phyloP scores from a whole-genome alignment of 2,113 vertebrate species.

The Tursiops truncatus region DNA sequence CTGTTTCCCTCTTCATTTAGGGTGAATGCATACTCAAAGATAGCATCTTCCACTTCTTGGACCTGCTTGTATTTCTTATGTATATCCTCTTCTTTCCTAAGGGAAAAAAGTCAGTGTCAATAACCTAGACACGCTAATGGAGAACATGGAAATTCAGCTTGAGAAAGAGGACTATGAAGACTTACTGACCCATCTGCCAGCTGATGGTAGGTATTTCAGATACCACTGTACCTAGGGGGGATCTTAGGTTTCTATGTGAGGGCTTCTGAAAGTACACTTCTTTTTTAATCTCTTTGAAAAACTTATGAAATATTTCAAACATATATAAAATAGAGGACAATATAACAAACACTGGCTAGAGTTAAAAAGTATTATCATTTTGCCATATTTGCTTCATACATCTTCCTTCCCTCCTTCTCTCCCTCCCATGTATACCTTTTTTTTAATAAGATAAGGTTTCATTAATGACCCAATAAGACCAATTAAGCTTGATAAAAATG shows the following conservation, averaged over 20 bases:
- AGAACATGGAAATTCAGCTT: not conserved
- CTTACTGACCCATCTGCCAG: not conserved
- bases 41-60: not conserved
- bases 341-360: not conserved
- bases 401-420: not conserved
- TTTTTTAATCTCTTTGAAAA: slow-evolving; percentile 21
- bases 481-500: not conserved
- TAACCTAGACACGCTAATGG: not conserved
- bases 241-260: not conserved
- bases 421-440: not conserved
- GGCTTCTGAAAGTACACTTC: not conserved
- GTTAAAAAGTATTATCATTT: not conserved
- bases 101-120: not conserved
- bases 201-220: slow-evolving; percentile 32
- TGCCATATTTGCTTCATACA: not conserved
- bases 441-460: not conserved
- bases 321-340: not conserved
- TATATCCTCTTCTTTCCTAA: slow-evolving; percentile 32
- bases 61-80: slow-evolving; percentile 17
- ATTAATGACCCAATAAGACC: not conserved
- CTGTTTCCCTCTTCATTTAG: not conserved
- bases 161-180: slow-evolving; percentile 39
- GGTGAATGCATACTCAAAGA: not conserved
- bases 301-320: slow-evolving; percentile 1
- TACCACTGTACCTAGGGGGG: not conserved